phyloP scores from a whole-genome alignment of 2,113 vertebrate genomes.

The Laticauda laticaudata region DNA sequence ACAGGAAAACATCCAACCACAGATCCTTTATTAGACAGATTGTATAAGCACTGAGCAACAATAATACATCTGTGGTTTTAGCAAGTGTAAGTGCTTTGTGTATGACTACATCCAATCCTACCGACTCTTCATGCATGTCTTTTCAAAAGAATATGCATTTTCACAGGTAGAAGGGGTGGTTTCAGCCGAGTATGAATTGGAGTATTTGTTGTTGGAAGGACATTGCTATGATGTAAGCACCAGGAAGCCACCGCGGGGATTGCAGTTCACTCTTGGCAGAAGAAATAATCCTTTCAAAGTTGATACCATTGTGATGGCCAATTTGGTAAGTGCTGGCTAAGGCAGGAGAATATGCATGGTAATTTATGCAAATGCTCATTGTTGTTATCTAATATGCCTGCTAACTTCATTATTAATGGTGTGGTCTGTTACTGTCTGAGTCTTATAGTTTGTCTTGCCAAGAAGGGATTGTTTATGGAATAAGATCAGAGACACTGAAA shows the following conservation, averaged over 20 bases:
- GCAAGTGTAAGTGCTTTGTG: background rate
- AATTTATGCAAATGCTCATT: background rate
- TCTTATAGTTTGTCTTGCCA: conserved; percentile 8
- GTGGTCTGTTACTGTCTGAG: conserved; percentile 14
- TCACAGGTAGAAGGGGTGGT: conserved; percentile 79
- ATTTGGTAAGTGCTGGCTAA: conserved; percentile 78
- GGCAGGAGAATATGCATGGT: background rate
- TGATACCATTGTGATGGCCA: conserved; percentile 97
- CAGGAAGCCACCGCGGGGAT: conserved; percentile 85
- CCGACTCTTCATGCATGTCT: background rate
- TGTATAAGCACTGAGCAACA: background rate
- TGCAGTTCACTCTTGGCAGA: conserved; percentile 93
- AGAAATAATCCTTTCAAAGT: conserved; percentile 79
- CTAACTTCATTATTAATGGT: conserved; percentile 5
- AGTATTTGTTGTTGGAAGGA: conserved; percentile 91
- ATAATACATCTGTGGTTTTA: background rate
- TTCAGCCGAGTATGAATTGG: conserved; percentile 88
- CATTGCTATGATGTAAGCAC: conserved; percentile 88
- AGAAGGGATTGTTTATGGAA: background rate
- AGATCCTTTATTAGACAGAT: background rate
- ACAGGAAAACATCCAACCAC: background rate
- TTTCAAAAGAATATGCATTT: conserved; percentile 14
- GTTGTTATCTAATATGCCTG: background rate
- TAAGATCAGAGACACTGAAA: background rate
- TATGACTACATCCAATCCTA: background rate